Evolutionary conservation across 2,888 invertebrate genomes (phyloP), one percentile per base, ranked within the genome.

Genomic region (Thereva unica): DNA sequence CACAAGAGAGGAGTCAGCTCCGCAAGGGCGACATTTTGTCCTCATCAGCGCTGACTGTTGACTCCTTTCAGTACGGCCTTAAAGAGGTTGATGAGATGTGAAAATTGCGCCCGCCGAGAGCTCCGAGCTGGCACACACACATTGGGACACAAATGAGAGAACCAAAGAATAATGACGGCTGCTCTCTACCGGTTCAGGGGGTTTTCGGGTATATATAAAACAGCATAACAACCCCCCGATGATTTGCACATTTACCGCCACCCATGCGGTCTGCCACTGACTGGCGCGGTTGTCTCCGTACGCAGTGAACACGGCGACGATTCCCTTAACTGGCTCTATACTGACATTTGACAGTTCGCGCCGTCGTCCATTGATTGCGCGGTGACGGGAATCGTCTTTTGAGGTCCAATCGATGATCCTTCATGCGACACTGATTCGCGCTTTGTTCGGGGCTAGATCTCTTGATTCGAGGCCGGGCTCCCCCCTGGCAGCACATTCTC

Each of bases 201-300:
- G 37, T 56, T 55, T 23, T 64, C 7, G 40, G 47, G 54, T 40
- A 23, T 23, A 2, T 2, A 23, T 23, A 23, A 23, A 55, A 42
- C 54, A 64, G 53, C 45, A 64, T 37, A 63, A 66, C 66, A 66
- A 63, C 55, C 59, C 69, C 69, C 69, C 67, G 59, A 67, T 40
- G 66, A 55, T 67, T 59, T 69, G 69, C 69, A 69, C 69, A 69
- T 69, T 69, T 69, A 41, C 57, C 64, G 69, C 69, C 69, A 69
- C 69, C 69, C 59, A 69, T 69, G 69, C 63, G 65, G 61, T 63
- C 67, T 52, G 9, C 6, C 38, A 42, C 40, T 41, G 37, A 44
- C 59, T 45, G 35, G 53, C 35, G 53, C 55, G 54, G 40, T 23
- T 55, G 38, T 54, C 47, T 55, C 38, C 23, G 45, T 44, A n/a